Evolutionary conservation across 2,888 invertebrate species (phyloP).

Genomic region (Lasioglossum marginatum): DNA sequence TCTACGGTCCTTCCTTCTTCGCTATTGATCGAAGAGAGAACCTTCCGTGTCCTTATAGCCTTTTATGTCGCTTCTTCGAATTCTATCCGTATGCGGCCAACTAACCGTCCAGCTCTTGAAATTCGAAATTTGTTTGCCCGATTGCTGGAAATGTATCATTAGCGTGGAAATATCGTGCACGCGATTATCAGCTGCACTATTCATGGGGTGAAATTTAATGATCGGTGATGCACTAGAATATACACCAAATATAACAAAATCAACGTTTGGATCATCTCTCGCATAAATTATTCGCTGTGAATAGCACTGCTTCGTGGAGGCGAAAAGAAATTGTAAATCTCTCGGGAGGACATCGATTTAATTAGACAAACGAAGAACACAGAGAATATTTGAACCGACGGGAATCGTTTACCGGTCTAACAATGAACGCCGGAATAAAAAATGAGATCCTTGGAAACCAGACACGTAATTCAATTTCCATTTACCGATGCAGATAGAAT

Average conservation of each 20-base stretch:
- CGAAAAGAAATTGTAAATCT: neutral
- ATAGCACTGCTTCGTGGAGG: neutral
- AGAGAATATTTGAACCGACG: neutral
- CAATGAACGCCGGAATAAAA: neutral
- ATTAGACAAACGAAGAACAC: neutral
- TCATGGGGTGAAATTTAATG: neutral
- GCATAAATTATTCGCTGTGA: neutral
- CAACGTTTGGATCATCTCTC: neutral
- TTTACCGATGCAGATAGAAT: constrained; percentile 6
- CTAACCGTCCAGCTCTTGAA: neutral
- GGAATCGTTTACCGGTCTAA: neutral
- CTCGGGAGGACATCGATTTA: neutral
- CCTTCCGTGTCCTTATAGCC: constrained; percentile 37
- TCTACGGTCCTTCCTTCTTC: constrained; percentile 73
- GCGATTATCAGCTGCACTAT: neutral
- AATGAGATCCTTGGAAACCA: constrained; percentile 1
- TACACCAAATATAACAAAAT: neutral
- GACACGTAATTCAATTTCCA: constrained; percentile 27
- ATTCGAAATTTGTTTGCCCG: constrained; percentile 31
- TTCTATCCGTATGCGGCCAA: constrained; percentile 25
- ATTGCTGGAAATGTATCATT: constrained; percentile 19
- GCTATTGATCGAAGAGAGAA: constrained; percentile 74
- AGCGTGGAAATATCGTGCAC: neutral
- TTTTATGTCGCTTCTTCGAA: constrained; percentile 42
- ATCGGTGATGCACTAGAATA: neutral